Base-by-base conservation (phyloP, 2,113 vertebrate species). In the Diglossa brunneiventris region DNA sequence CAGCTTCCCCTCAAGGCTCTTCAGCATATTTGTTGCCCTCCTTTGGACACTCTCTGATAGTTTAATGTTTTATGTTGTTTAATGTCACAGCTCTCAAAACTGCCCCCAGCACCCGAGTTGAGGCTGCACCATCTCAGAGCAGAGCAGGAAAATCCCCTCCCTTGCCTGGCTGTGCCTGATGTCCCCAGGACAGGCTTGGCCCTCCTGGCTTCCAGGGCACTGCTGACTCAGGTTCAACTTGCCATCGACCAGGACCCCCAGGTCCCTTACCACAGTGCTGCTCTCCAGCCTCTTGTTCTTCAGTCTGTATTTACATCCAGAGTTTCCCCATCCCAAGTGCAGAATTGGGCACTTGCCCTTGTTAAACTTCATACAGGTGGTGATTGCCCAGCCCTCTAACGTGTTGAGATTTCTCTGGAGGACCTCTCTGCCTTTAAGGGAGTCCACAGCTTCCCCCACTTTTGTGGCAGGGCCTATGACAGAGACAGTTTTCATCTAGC, bases 101-200 rank as follows among this genome's bases (percentile, higher is more conserved):
- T 56, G n/a, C 9, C 1, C 18, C 3, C 23, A 74, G 18, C 3
- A 28, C 28, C 15, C 0, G 0, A 15, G 18, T 4, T 15, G 41
- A 64, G 41, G 6, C 4, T 4, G 14, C 14, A 12, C 18, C n/a
- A 15, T n/a, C 0, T 1, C 58, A 84, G 41, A 74, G 17, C 39
- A 55, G 58, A 63, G 69, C 2, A 1, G 19, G 23, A 56, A 11
- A 47, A 47, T 64, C 7, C 11, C 49, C 23, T 64, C 49, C 23
- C 23, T 27, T 47, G 5, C 18, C 49, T 0, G 0, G 19, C 23
- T 64, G 49, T 18, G n/a, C 28, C 59, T 39, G n/a, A 28, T 55
- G 22, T 3, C 0, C 14, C 20, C 30, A n/a, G 50, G 24, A 56
- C 23, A 55, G 0, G 2, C 0, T 6, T 67, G 20, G 13, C 8